Conservation (phyloP, 2,113 vertebrate genomes). For the Cyprinodon brontotheroides region DNA sequence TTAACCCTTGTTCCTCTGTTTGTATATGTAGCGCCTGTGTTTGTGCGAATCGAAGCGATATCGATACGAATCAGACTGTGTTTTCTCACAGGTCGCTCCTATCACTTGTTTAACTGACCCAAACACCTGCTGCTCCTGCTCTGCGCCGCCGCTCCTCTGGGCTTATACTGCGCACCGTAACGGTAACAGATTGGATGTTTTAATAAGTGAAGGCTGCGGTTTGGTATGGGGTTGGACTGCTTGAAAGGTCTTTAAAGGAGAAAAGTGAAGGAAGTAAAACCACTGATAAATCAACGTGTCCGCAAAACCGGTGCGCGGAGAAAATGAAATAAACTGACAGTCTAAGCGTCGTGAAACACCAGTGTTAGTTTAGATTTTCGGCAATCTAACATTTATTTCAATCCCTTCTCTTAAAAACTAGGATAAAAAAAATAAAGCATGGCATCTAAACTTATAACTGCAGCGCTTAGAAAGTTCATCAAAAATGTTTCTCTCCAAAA, state of each 20-base stretch:
- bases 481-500: neutral
- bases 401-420: conserved; percentile 43
- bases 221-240: neutral
- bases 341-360: conserved; percentile 71
- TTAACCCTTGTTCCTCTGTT: conserved; percentile 50
- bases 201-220: neutral
- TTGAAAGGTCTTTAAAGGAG: neutral
- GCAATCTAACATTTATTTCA: conserved; percentile 72
- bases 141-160: conserved; percentile 26
- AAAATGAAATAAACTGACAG: conserved; percentile 22
- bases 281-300: neutral
- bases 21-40: conserved; percentile 43
- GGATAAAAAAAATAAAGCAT: conserved; percentile 21
- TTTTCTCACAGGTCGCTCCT: conserved; percentile 46
- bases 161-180: conserved; percentile 14
- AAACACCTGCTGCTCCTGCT: conserved; percentile 67
- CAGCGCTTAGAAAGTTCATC: too few species aligned
- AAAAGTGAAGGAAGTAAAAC: neutral
- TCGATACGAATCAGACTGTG: conserved; percentile 67
- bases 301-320: too few species aligned
- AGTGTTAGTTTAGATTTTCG: conserved; percentile 75
- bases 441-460: too few species aligned
- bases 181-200: conserved; percentile 12
- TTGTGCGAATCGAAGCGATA: conserved; percentile 51
- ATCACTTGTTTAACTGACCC: conserved; percentile 66